phyloP scores from a whole-genome alignment of 1,140 invertebrate genomes.

The Hetaerina americana region DNA sequence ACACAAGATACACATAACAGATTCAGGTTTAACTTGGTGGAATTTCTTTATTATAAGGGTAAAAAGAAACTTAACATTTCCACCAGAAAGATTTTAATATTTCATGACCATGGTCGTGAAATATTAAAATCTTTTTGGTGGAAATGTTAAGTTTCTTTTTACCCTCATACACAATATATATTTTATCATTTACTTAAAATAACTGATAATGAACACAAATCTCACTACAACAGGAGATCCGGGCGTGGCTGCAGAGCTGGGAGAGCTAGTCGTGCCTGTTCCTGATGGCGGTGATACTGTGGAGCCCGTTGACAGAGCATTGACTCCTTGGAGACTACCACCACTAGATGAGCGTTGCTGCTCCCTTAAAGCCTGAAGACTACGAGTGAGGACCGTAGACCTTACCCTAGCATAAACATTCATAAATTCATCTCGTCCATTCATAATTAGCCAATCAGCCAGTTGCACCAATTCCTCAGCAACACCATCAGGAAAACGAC shows the following conservation, averaged over 20 bases:
- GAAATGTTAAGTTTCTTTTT: too few species aligned
- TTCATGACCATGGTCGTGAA: too few species aligned
- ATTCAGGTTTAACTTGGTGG: too few species aligned
- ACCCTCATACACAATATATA: too few species aligned
- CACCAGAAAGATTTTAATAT: too few species aligned
- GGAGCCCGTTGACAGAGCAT: slow-evolving; percentile 11
- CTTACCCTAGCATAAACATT: slow-evolving; percentile 68
- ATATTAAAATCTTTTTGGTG: too few species aligned
- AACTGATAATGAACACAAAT: too few species aligned
- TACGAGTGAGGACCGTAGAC: slow-evolving; percentile 58
- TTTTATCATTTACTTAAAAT: too few species aligned
- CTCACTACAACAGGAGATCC: slow-evolving; percentile 23
- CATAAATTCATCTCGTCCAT: slow-evolving; percentile 63
- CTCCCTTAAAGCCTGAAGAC: slow-evolving; percentile 62
- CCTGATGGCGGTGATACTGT: slow-evolving; percentile 11
- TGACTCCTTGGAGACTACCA: slow-evolving; percentile 37
- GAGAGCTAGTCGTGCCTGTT: slow-evolving; percentile 10
- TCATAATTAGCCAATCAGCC: slow-evolving; percentile 68
- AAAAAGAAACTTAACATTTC: too few species aligned
- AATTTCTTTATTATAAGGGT: too few species aligned
- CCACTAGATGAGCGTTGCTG: slow-evolving; percentile 65
- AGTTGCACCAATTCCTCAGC: slow-evolving; percentile 61
- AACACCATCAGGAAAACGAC: slow-evolving; percentile 45
- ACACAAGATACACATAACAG: too few species aligned
- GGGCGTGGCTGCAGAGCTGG: slow-evolving; percentile 12